Evolutionary conservation across 2,113 vertebrate species (phyloP), one percentile per base, ranked within the genome.

Genomic region (Hoplias malabaricus): DNA sequence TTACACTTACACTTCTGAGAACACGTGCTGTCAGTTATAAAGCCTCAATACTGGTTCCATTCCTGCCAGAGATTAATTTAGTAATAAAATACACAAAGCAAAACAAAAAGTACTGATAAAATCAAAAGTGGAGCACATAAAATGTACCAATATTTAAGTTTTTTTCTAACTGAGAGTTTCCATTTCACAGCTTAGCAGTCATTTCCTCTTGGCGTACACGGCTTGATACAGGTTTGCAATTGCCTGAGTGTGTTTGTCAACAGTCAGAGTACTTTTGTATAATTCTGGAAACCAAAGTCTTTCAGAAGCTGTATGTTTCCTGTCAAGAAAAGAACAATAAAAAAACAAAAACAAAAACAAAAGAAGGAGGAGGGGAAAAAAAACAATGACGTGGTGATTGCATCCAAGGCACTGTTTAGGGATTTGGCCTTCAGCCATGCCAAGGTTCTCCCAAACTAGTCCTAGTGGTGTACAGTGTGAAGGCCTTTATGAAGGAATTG

Each of bases 211-310:
- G 4, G 19, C 33, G 69, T 29, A 73, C 14, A 61, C 10, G 13
- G 25, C 7, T 16, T 4, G 29, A 46, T 27, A 21, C 5, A 16
- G 14, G 50, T 14, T 14, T 25, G 10, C 12, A 61, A 14, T 63
- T 34, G 11, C 29, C 21, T 38, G 56, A 5, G 31, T 50, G 2
- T 69, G 69, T 82, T 82, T 74, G 69, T 34, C 75, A 82, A 82
- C 80, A 82, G 23, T 74, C 31, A 78, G 73, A 73, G 69, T 78
- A 27, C 14, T 27, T 66, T 73, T 68, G 48, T 53, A 48, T 12
- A 16, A 38, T 65, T 66, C 38, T 46, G 27, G 54, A 69, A 59
- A 69, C 33, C 42, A 73, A 67, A 27, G 27, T 46, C 23, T 62
- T 36, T 42, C 34, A 62, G 46, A 36, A 11, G 23, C 38, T 19